phyloP scores from a whole-genome alignment of 2,113 vertebrate species.

The Tamias sibiricus region DNA sequence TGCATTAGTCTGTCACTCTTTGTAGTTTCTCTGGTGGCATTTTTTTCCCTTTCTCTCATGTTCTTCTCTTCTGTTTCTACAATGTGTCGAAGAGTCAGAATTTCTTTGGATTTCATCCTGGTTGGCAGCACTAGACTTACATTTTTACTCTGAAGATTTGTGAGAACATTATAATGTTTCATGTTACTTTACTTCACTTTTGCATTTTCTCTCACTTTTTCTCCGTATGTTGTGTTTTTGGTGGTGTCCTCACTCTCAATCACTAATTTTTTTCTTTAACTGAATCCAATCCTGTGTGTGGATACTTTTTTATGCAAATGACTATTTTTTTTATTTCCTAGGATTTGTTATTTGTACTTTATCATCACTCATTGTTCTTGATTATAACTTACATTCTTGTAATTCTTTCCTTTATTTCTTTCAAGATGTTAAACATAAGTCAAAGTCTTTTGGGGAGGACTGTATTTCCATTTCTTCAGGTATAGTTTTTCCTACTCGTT shows the following conservation, averaged over 20 bases:
- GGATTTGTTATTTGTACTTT: neutral
- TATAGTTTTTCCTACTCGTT: neutral
- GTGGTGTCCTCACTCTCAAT: neutral
- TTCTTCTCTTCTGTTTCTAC: neutral
- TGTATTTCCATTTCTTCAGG: neutral
- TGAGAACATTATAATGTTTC: neutral
- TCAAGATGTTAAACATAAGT: neutral
- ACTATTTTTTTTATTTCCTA: neutral
- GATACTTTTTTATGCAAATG: neutral
- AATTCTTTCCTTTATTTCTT: neutral
- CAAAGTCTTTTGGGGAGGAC: neutral
- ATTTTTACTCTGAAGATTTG: neutral
- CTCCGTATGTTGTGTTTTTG: neutral
- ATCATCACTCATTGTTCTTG: neutral
- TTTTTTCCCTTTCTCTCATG: neutral
- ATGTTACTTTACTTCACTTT: neutral
- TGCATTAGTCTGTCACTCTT: neutral
- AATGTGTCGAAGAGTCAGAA: neutral
- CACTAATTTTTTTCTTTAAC: conserved; percentile 19
- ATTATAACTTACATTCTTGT: neutral
- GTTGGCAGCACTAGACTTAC: neutral
- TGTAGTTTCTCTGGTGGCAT: neutral
- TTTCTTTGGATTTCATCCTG: neutral
- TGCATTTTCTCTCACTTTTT: neutral
- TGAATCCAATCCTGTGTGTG: neutral